These are phyloP conservation scores for Tapirus indicus DNA, from an alignment of 2,797 vertebrate species.

Conservation along the genomic window DNA sequence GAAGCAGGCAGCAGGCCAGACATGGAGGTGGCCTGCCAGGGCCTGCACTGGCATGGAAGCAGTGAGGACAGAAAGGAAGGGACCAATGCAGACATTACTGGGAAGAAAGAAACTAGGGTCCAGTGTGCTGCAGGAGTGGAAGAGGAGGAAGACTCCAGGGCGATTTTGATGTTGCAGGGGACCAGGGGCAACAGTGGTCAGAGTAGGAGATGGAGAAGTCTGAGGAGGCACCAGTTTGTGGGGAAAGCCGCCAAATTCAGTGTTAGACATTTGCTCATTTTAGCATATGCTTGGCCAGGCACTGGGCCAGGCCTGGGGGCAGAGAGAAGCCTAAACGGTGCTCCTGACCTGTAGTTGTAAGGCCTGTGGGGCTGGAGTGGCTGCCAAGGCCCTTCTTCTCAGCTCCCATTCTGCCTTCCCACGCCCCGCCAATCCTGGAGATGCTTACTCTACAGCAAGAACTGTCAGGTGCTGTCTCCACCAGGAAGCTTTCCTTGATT, in stretches of 20 bases:
- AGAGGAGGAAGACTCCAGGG: neutral
- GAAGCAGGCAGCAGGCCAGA: neutral
- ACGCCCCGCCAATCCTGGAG: no score
- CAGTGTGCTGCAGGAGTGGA: rapidly evolving
- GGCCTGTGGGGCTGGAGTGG: neutral
- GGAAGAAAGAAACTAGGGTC: neutral
- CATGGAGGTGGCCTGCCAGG: neutral
- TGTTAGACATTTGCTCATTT: neutral
- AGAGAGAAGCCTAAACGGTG: neutral
- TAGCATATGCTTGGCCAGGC: neutral
- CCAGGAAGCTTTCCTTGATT: slow-evolving; percentile 22
- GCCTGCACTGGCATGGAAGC: neutral
- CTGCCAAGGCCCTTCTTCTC: neutral
- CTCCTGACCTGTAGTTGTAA: neutral
- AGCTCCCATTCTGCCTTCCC: neutral
- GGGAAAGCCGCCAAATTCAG: neutral
- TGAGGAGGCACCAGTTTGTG: neutral
- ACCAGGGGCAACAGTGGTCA: neutral
- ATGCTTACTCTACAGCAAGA: neutral
- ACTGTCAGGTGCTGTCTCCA: neutral
- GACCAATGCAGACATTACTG: neutral
- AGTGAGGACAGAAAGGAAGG: neutral
- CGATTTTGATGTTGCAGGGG: neutral
- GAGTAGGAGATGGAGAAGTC: neutral
- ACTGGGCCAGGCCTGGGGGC: neutral